Evolutionary conservation across 1,140 invertebrate species (phyloP).

Genomic region (Eriocheir sinensis): DNA sequence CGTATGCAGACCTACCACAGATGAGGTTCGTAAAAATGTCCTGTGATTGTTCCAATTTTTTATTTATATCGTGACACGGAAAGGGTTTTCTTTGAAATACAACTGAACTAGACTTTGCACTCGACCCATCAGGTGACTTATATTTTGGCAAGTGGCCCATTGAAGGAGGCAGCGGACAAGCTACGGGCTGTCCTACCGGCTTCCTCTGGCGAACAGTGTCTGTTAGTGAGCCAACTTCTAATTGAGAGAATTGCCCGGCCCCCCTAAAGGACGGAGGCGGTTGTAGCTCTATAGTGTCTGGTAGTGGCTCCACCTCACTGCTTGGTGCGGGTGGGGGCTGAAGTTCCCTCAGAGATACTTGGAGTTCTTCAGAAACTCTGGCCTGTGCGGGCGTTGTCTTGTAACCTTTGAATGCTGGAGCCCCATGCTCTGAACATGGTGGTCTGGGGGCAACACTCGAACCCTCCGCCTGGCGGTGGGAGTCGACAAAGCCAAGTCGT

Average conservation of each 20-base stretch:
- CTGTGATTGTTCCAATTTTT: neutral
- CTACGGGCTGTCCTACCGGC: neutral
- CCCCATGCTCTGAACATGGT: neutral
- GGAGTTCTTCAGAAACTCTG: neutral
- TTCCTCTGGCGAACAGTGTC: neutral
- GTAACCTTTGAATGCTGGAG: neutral
- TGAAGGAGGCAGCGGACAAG: neutral
- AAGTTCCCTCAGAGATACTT: slow-evolving; percentile 43
- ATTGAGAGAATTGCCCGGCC: neutral
- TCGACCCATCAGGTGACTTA: neutral
- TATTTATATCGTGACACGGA: neutral
- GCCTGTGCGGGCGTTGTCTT: neutral
- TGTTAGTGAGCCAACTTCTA: neutral
- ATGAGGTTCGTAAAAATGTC: neutral
- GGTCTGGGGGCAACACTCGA: neutral
- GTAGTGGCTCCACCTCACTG: slow-evolving; percentile 35
- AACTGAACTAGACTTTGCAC: neutral
- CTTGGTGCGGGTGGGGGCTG: slow-evolving; percentile 34
- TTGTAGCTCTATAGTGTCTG: slow-evolving; percentile 38
- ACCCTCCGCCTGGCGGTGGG: neutral
- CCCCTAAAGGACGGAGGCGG: slow-evolving; percentile 66
- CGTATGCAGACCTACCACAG: too few relatives aligned
- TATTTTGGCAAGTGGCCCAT: neutral
- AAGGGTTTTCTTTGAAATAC: neutral
- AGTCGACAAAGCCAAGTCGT: neutral